Base-by-base conservation (phyloP, 1,140 invertebrate species). In the Trichogramma pretiosum region DNA sequence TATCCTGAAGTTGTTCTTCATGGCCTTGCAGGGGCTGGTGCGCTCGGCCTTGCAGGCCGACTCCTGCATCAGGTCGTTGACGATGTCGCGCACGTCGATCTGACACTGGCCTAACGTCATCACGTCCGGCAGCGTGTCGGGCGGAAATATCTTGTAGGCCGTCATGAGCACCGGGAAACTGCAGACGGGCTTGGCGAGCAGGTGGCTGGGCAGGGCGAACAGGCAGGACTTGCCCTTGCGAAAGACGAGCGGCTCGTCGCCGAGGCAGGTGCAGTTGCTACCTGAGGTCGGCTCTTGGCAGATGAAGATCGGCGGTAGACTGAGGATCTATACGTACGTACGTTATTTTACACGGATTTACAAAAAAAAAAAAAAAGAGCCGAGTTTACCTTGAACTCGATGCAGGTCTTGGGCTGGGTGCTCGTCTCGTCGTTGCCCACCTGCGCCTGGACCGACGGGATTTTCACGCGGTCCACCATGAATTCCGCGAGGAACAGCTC, bases 1-100 rank as follows among this genome's bases (percentile, higher is more conserved):
- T 5, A 72, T 64, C 16, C 72, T 66, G 56, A 79, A 82, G 7
- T 67, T 70, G 52, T 81, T 75, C 54, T 80, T 80, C 7, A 78
- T 56, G 0, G 75, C 72, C 54, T 46, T 61, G 32, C 48, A 63
- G 0, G 55, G 60, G 40, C 59, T 60, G 13, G 43, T 30, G 22
- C 36, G 24, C 38, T 44, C 40, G 9, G 36, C 30, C 9, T 57
- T 56, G 50, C 55, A 54, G 0, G 54, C 17, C 14, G 48, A 50
- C n/a, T 57, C 49, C 9, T 49, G 51, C 7, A 72, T 33, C 17
- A 68, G 37, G 0, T 48, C 45, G n/a, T 67, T 69, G 5, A 73
- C 55, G 3, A 69, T 51, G 32, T 60, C 47, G 18, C 56, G 61
- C 0, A 59, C 43, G 18, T 70, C 56, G 8, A 73, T 62, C 11